Percentiles rank a stretch among this genome's conserved stretches.
Evolutionary conservation across 2,888 invertebrate species (phyloP).

Genomic region (Electrophaes corylata): DNA sequence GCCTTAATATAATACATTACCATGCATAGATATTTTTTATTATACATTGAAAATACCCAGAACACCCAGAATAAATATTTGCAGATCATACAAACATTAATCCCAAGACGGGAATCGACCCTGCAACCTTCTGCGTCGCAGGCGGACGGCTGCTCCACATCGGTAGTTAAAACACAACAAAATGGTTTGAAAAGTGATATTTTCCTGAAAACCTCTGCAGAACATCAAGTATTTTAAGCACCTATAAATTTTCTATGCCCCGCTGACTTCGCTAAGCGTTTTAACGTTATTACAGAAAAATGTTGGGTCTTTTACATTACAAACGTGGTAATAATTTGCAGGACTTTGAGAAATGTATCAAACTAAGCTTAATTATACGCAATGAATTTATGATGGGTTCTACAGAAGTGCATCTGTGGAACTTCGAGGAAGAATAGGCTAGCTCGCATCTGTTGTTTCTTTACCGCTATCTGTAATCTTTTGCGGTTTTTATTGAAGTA

Average conservation of each 20-base stretch:
- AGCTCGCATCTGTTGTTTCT: no score
- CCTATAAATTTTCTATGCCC: slow-evolving; percentile 47
- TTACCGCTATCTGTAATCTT: no score
- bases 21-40: no score
- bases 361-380: slow-evolving; percentile 9
- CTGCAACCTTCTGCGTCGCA: no score
- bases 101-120: no score
- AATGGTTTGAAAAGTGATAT: neutral
- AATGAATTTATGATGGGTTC: slow-evolving; percentile 4
- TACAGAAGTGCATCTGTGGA: neutral
- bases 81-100: no score
- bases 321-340: slow-evolving; percentile 17
- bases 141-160: no score
- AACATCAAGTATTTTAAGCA: slow-evolving; percentile 42
- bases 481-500: no score
- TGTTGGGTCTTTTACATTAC: slow-evolving; percentile 4
- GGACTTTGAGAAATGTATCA: slow-evolving; percentile 7
- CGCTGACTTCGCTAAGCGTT: slow-evolving; percentile 45
- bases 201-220: slow-evolving; percentile 6
- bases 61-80: no score
- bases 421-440: neutral
- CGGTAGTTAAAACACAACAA: neutral
- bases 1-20: no score
- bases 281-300: slow-evolving; percentile 37
- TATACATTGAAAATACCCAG: no score